Evolutionary conservation across 2,113 vertebrate species (phyloP).

Genomic region (Romanogobio albipinnatus): DNA sequence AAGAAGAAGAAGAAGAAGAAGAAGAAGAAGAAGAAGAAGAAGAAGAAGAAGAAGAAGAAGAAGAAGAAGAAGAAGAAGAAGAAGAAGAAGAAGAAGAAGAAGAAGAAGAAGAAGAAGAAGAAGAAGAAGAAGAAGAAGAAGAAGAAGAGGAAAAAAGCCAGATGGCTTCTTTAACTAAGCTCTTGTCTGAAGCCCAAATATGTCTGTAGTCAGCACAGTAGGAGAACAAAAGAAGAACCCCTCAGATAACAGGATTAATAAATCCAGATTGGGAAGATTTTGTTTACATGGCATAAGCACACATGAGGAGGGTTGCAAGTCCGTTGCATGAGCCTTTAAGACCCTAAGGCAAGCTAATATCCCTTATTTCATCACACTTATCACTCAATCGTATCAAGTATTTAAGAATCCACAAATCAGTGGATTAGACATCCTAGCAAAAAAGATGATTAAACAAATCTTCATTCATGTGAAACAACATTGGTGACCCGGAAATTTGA

Average conservation of each 20-base stretch:
- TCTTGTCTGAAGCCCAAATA: conserved; percentile 57
- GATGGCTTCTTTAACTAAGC: conserved; percentile 56
- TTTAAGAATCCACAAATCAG: conserved; percentile 22
- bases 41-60: conserved; percentile 21
- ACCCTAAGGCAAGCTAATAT: conserved; percentile 30
- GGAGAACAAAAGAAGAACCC: conserved; percentile 41
- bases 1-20: conserved; percentile 35
- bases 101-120: conserved; percentile 21
- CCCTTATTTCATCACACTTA: conserved; percentile 30
- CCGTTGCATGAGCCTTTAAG: conserved; percentile 30
- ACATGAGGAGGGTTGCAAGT: conserved; percentile 14
- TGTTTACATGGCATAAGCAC: conserved; percentile 30
- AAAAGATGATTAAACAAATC: conserved; percentile 34
- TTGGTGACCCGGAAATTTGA: background rate
- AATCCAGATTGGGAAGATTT: conserved; percentile 53
- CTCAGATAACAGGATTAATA: conserved; percentile 54
- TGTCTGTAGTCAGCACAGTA: conserved; percentile 56
- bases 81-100: conserved; percentile 29
- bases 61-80: conserved; percentile 35
- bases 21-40: conserved; percentile 29
- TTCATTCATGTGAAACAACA: conserved; percentile 16
- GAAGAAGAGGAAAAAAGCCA: conserved; percentile 49
- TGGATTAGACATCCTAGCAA: conserved; percentile 11
- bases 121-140: conserved; percentile 35
- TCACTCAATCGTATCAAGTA: conserved; percentile 18